These are phyloP conservation scores for Heliothis peltigera DNA, from an alignment of 2,888 invertebrate genomes.

Conservation along the genomic window DNA sequence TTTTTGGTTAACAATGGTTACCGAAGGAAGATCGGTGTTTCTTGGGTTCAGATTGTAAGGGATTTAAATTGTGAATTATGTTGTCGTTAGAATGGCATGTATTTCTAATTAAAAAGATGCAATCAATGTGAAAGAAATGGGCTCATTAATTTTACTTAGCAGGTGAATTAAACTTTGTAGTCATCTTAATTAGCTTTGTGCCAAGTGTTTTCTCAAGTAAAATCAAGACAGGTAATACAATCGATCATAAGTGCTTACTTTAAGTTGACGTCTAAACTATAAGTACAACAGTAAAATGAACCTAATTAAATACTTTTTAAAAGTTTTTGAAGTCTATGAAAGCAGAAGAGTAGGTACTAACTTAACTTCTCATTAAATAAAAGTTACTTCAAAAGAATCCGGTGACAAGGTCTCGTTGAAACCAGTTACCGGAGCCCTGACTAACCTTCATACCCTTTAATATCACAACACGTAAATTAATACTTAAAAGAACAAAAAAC, in stretches of 20 bases:
- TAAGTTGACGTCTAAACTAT: too few relatives aligned
- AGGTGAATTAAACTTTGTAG: slow-evolving; percentile 5
- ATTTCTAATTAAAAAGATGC: slow-evolving; percentile 50
- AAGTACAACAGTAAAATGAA: too few relatives aligned
- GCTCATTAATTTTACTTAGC: slow-evolving; percentile 43
- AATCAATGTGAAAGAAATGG: slow-evolving; percentile 44
- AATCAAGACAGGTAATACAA: too few relatives aligned
- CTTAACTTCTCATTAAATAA: neutral
- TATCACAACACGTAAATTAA: slow-evolving; percentile 84
- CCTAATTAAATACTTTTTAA: too few relatives aligned
- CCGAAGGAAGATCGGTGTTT: slow-evolving; percentile 40
- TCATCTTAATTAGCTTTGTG: too few relatives aligned
- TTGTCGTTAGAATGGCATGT: slow-evolving; percentile 34
- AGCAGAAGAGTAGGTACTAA: too few relatives aligned
- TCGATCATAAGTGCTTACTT: too few relatives aligned
- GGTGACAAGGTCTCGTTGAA: slow-evolving; percentile 3
- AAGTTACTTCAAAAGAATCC: neutral
- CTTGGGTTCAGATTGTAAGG: slow-evolving; percentile 24
- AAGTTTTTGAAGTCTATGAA: too few relatives aligned
- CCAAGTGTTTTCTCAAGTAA: too few relatives aligned
- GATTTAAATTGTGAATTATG: slow-evolving; percentile 35
- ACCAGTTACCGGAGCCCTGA: slow-evolving; percentile 18
- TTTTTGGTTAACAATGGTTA: slow-evolving; percentile 61
- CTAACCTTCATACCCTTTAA: slow-evolving; percentile 54
- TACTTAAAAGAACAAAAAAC: slow-evolving; percentile 76